Conservation (phyloP, 2,113 vertebrate genomes). For the Chaetura pelagica region DNA sequence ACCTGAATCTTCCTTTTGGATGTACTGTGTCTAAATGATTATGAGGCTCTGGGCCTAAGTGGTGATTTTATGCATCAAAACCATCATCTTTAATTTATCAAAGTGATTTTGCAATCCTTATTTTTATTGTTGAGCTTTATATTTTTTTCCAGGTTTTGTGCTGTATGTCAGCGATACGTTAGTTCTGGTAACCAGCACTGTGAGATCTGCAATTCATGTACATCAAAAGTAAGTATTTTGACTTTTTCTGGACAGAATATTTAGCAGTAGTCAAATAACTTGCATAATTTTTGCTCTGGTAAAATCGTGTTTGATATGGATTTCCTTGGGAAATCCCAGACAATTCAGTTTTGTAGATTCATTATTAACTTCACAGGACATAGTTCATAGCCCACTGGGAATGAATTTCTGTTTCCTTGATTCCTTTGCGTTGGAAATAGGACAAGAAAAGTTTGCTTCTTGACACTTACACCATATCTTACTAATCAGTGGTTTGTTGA, state of each 20-base stretch:
- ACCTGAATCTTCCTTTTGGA: not conserved
- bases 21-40: not conserved
- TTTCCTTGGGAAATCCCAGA: not conserved
- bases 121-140: not conserved
- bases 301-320: not conserved
- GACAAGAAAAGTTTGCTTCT: not conserved
- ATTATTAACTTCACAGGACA: not conserved
- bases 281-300: not conserved
- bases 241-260: not conserved
- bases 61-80: not conserved
- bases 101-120: not conserved
- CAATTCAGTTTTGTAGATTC: not conserved
- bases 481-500: not conserved
- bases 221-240: constrained; percentile 88
- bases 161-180: constrained; percentile 85
- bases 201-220: constrained; percentile 85
- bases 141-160: constrained; percentile 84
- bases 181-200: constrained; percentile 90
- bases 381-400: not conserved
- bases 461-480: not conserved
- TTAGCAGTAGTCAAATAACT: not conserved
- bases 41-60: not conserved
- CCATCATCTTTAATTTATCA: not conserved
- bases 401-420: not conserved
- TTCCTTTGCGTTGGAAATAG: not conserved